These are phyloP conservation scores for Onychorhynchus coronatus DNA, from an alignment of 2,113 vertebrate species.

Conservation along the genomic window DNA sequence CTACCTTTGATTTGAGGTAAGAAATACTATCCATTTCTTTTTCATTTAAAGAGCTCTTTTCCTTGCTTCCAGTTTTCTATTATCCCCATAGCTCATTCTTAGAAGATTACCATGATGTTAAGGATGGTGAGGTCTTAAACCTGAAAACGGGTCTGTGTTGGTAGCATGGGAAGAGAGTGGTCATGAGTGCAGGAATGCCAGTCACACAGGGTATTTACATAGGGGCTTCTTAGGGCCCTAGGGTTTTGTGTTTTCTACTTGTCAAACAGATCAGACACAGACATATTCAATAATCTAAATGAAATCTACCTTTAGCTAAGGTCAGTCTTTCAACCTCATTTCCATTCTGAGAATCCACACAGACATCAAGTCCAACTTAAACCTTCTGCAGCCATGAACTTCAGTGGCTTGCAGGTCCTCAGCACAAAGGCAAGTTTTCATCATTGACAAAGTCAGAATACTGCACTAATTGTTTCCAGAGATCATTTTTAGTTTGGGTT, in stretches of 20 bases:
- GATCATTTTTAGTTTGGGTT: background rate
- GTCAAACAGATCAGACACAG: background rate
- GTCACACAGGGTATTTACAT: background rate
- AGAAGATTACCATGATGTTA: background rate
- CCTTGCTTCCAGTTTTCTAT: background rate
- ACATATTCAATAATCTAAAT: background rate
- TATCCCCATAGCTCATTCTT: background rate
- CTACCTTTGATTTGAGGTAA: background rate
- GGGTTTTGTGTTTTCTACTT: background rate
- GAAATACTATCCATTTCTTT: background rate
- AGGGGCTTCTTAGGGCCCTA: background rate
- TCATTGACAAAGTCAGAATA: background rate
- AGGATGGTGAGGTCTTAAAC: background rate
- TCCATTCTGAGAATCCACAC: background rate
- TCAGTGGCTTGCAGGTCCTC: background rate
- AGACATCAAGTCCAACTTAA: background rate
- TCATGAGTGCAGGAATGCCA: background rate
- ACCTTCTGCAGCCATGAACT: background rate
- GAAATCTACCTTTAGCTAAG: background rate
- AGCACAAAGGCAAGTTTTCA: background rate
- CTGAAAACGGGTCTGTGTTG: background rate
- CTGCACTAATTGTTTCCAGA: background rate
- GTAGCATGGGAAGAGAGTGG: background rate
- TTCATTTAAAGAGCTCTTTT: background rate
- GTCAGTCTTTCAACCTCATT: background rate